Base-by-base conservation (phyloP, 2,797 vertebrate species). In the Psittacula derbiana region DNA sequence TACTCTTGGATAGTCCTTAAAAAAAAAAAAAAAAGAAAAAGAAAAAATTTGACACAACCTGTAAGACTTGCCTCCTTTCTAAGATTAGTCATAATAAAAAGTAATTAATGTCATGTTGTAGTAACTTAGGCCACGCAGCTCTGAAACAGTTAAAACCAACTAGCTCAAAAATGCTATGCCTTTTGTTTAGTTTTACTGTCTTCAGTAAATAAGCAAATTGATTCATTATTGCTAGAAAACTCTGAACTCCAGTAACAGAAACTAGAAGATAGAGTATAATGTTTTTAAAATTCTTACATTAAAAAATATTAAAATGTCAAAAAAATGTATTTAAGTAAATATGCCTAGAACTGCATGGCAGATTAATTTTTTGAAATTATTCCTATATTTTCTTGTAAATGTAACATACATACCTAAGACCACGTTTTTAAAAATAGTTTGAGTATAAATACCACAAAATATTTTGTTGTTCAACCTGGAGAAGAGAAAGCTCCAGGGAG, bases 1-100 rank as follows among this genome's bases (percentile, higher is more conserved):
- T 95, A 99, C 98, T 65, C 96, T 98, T 60, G 99, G 99, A 97
- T 97, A 98, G 50, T 98, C 98, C 99, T 99, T 97, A 97, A 98
- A 97, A 93, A 91, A 94, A 97, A 93, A 91, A 94, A 28, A 36
- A 36, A 36, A 36, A 36, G 97, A 96, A 87, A 70, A 84, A 81
- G 19, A 36, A 16, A 58, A 36, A 2, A 58, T 72, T 91, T 84
- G 74, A 87, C 40, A 95, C 28, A 95, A 94, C 81, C 64, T 90
- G 2, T 79, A 94, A 96, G 57, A 95, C 16, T 93, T 81, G 62
- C 46, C 92, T 96, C 65, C n/a, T 93, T 79, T 87, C 80, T 89
- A 82, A 69, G 27, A 76, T 50, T 46, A 74, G 8, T 83, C 71
- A 67, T 7, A 86, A 31, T 52, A 91, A 80, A 93, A 67, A 83